These are phyloP conservation scores for Microcebus tavaratra DNA, from an alignment of 2,113 vertebrate genomes.

Conservation along the genomic window DNA sequence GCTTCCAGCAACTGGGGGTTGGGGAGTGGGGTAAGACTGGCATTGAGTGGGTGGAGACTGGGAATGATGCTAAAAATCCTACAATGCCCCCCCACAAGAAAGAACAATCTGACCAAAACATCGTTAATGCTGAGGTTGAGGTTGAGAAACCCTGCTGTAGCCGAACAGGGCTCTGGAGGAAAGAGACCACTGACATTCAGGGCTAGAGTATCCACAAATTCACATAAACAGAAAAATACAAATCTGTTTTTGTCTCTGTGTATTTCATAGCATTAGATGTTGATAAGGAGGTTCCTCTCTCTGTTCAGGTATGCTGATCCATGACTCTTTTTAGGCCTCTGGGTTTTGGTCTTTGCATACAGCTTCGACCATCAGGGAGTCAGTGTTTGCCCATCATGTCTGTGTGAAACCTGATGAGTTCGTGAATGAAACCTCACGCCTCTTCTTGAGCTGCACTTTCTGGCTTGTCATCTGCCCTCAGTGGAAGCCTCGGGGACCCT, in stretches of 20 bases:
- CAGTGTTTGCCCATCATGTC: not conserved
- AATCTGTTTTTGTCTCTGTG: not conserved
- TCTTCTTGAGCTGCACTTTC: not conserved
- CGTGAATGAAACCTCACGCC: no score
- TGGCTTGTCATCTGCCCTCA: not conserved
- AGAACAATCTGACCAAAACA: not conserved
- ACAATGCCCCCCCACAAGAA: not conserved
- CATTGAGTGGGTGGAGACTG: not conserved
- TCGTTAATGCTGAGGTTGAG: not conserved
- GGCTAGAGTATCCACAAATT: not conserved
- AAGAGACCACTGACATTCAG: not conserved
- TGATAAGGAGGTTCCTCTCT: not conserved
- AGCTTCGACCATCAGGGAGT: not conserved
- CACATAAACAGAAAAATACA: not conserved
- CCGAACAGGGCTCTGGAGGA: not conserved
- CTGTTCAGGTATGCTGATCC: not conserved
- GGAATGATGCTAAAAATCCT: no score
- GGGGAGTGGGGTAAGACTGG: rapidly evolving
- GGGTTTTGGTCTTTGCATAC: not conserved
- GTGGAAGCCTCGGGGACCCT: not conserved
- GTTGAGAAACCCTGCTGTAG: not conserved
- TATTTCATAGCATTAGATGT: not conserved
- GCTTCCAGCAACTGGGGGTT: not conserved
- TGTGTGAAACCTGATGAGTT: not conserved
- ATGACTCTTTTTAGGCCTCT: not conserved